These are phyloP conservation scores for Sminthurinus aureus DNA, from an alignment of 2,888 invertebrate genomes.

Conservation along the genomic window DNA sequence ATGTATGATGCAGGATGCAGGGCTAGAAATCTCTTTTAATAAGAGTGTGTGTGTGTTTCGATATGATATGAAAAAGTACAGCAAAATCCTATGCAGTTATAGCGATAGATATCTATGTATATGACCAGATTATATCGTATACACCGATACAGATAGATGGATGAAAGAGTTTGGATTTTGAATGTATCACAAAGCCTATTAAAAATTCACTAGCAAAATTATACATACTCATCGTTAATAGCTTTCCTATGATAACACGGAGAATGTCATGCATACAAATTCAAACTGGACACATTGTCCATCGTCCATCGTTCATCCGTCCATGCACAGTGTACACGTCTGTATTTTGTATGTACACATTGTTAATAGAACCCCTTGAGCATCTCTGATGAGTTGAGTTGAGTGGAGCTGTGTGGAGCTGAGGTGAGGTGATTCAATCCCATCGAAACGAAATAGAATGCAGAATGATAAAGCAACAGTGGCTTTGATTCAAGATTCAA, in stretches of 20 bases:
- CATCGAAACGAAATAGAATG: not conserved
- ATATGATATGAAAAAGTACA: too few species aligned
- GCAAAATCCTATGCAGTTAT: too few species aligned
- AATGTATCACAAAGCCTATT: not conserved
- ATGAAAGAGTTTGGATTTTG: not conserved
- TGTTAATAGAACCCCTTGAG: slow-evolving; percentile 31
- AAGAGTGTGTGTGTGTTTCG: not conserved
- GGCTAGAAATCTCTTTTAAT: too few species aligned
- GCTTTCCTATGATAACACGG: not conserved
- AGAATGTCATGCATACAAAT: not conserved
- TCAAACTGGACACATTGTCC: not conserved
- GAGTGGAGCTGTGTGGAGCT: too few species aligned
- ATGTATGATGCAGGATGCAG: too few species aligned
- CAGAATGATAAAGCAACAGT: not conserved
- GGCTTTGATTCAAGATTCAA: not conserved
- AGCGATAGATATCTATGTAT: too few species aligned
- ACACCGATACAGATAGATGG: not conserved
- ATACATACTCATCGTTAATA: not conserved
- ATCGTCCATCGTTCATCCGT: not conserved
- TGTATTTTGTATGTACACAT: not conserved
- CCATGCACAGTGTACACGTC: not conserved
- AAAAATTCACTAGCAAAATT: not conserved
- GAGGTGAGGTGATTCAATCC: too few species aligned
- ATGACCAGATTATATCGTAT: too few species aligned
- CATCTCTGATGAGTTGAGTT: slow-evolving; percentile 19